Conservation (phyloP, 1,140 invertebrate genomes). For the Caenorhabditis latens region DNA sequence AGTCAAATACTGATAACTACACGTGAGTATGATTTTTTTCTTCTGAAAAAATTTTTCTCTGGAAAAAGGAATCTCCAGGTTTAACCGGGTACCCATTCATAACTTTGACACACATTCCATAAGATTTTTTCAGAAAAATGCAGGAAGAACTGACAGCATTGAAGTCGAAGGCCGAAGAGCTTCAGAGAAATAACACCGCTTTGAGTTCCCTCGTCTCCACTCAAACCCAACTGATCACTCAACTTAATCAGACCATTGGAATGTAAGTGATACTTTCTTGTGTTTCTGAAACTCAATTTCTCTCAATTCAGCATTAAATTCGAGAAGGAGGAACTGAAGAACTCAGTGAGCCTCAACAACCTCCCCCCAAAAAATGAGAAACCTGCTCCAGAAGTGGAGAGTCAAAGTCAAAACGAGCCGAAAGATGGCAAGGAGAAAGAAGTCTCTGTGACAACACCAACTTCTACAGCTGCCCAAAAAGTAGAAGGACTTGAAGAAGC, state of each 20-base stretch:
- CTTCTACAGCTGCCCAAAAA: neutral
- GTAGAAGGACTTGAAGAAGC: neutral
- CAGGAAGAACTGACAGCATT: conserved; percentile 25
- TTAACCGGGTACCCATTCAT: no score
- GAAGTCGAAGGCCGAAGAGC: conserved; percentile 5
- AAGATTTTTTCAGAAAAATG: conserved; percentile 30
- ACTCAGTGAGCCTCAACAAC: neutral
- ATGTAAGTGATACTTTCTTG: neutral
- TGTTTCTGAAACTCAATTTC: neutral
- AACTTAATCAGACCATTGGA: conserved; percentile 47
- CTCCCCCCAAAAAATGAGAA: neutral
- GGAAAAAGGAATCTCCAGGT: no score
- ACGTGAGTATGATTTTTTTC: neutral
- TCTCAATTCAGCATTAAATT: conserved; percentile 3
- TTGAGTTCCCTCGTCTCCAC: neutral
- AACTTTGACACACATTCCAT: neutral
- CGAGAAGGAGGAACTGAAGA: conserved; percentile 38
- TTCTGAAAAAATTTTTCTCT: neutral
- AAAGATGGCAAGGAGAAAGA: neutral
- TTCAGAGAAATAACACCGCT: conserved; percentile 15
- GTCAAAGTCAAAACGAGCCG: neutral
- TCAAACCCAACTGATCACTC: conserved; percentile 19
- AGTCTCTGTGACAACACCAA: neutral
- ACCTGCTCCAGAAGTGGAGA: neutral
- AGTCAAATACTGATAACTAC: conserved; percentile 27